Conservation (phyloP, 2,888 invertebrate genomes). For the Girardia tigrina region DNA sequence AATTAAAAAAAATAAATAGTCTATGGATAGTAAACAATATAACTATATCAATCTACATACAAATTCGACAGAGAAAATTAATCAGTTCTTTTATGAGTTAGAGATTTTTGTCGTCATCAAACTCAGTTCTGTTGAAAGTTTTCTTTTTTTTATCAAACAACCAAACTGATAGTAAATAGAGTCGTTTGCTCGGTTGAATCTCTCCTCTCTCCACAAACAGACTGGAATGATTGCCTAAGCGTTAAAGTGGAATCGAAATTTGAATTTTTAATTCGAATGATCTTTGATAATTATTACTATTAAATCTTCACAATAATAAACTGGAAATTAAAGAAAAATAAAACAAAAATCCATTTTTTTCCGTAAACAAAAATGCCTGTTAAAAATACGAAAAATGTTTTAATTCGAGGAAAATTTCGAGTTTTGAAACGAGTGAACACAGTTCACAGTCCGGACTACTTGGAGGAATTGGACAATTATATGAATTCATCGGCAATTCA, state of each 20-base stretch:
- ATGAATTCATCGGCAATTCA: background rate
- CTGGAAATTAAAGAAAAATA: background rate
- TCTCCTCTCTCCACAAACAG: too few species aligned
- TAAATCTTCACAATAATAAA: too few species aligned
- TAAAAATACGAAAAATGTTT: background rate
- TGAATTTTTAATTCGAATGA: too few species aligned
- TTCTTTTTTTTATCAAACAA: background rate
- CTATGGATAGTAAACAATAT: background rate
- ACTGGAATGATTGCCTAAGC: too few species aligned
- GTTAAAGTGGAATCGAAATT: too few species aligned
- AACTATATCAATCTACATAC: background rate
- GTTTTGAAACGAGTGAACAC: background rate
- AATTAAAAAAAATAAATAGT: background rate
- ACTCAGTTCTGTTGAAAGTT: background rate
- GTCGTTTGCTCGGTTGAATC: background rate
- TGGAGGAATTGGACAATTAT: conserved; percentile 11
- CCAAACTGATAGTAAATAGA: background rate
- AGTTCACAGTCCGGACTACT: background rate
- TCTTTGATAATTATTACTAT: too few species aligned
- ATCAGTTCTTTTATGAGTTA: background rate
- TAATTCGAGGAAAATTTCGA: background rate
- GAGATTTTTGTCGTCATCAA: conserved; percentile 9
- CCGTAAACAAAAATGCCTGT: background rate
- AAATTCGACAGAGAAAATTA: background rate
- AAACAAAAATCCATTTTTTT: background rate